Base-by-base conservation (phyloP, 2,797 vertebrate species). In the Rhinogobio ventralis region DNA sequence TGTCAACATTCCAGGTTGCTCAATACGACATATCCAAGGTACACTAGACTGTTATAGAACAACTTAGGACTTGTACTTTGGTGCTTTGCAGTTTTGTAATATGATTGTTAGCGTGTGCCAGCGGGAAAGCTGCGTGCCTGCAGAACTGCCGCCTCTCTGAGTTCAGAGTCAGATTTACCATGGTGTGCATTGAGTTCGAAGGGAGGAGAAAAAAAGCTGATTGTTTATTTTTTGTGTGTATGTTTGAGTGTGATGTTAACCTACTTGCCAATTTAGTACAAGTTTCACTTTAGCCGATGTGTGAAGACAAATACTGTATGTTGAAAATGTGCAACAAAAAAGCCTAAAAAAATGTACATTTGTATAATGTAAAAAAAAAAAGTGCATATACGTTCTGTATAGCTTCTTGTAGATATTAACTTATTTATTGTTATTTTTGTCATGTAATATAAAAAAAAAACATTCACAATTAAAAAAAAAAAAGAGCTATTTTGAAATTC, bases 371-470 rank as follows among this genome's bases (percentile, higher is more conserved):
- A 96, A 91, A 96, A 92, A 92, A 90, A 25, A 95, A 96, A 95
- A 96, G 95, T 93, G 74, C 66, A 79, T 64, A 79, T 85, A 73
- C 23, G 91, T 86, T 96, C 93, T 97, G 93, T 95, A 97, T 97
- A 95, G 94, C 93, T 94, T 92, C 96, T 95, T 98, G 97, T 99
- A 98, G 97, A 98, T 98, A 97, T 95, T 93, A 95, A 97, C 95
- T 98, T 99, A 95, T 93, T 98, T 99, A 95, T 93, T 95, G 89
- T 90, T 90, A 79, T 91, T 93, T 94, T 95, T 92, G 91, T 93
- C 92, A 91, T 88, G 85, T 82, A 89, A 93, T 90, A 42, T 42
- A 42, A 85, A 76, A 89, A 90, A 92, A 89, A 90, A 91, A 55
- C 2, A 25, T 68, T 83, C 76, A 90, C 87, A 90, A 76, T 25